phyloP scores from a whole-genome alignment of 2,113 vertebrate genomes.

The Callaeas wilsoni region DNA sequence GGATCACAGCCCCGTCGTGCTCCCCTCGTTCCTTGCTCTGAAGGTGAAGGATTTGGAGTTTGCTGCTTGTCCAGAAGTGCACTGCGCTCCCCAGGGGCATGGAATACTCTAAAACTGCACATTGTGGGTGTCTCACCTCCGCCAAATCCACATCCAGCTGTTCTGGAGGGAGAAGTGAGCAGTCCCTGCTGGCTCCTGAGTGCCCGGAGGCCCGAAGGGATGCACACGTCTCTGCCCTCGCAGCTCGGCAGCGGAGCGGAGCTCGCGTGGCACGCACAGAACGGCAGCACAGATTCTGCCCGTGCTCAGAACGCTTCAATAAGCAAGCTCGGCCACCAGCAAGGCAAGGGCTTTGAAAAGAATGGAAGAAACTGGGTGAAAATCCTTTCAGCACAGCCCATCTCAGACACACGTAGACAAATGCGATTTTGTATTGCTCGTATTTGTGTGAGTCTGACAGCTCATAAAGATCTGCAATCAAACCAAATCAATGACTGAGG shows the following conservation, averaged over 20 bases:
- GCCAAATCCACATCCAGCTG: not conserved
- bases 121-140: not conserved
- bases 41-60: not conserved
- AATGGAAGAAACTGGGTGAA: not conserved
- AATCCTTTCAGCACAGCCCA: not conserved
- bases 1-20: not conserved
- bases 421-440: not conserved
- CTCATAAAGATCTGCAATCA: not conserved
- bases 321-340: not conserved
- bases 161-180: not conserved
- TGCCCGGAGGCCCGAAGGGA: not conserved
- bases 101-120: not conserved
- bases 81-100: not conserved
- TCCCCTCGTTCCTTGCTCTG: accelerated
- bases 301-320: too few species aligned
- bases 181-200: not conserved
- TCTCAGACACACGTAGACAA: not conserved
- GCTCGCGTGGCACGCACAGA: not conserved
- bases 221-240: not conserved
- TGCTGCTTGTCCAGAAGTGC: not conserved
- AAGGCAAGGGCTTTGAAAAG: not conserved
- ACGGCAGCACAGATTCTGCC: not conserved
- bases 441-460: too few species aligned
- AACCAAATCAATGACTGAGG: not conserved
- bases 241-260: not conserved